Evolutionary conservation across 2,797 vertebrate species (phyloP).

Genomic region (Rhyacichthys aspro): DNA sequence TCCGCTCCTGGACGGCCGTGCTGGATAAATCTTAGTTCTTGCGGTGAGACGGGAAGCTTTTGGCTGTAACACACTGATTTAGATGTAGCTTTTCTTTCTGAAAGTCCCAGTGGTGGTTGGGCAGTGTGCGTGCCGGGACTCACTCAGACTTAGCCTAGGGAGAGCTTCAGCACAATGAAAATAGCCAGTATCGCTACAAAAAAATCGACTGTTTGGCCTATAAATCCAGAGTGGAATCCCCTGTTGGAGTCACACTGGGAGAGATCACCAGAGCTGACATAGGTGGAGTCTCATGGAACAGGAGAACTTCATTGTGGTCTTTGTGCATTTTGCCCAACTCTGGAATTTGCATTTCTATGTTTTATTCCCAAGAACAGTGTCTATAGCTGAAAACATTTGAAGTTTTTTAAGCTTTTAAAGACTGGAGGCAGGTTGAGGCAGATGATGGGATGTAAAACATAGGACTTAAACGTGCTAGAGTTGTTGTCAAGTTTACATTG

Average conservation of each 20-base stretch:
- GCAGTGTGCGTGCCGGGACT: conserved; percentile 12
- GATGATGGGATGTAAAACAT: no score
- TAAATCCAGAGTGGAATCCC: conserved; percentile 12
- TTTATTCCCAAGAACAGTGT: no score
- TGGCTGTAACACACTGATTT: conserved; percentile 14
- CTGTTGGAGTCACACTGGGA: conserved; percentile 11
- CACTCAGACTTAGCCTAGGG: conserved; percentile 8
- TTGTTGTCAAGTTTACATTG: no score
- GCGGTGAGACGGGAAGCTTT: conserved; percentile 3
- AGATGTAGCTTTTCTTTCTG: conserved; percentile 7
- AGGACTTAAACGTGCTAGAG: no score
- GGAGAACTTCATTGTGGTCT: no score
- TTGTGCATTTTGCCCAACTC: no score
- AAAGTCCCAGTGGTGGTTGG: conserved; percentile 9
- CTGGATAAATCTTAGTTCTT: conserved; percentile 19
- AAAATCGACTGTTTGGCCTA: conserved; percentile 3
- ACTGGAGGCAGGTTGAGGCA: no score
- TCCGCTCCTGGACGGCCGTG: background rate
- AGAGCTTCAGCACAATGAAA: conserved; percentile 3
- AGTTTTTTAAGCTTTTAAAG: no score
- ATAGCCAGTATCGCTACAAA: background rate
- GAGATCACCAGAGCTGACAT: background rate
- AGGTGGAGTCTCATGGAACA: no score
- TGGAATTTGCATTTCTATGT: no score
- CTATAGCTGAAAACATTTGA: no score